phyloP scores from a whole-genome alignment of 2,888 invertebrate genomes.

The Blera fallax region DNA sequence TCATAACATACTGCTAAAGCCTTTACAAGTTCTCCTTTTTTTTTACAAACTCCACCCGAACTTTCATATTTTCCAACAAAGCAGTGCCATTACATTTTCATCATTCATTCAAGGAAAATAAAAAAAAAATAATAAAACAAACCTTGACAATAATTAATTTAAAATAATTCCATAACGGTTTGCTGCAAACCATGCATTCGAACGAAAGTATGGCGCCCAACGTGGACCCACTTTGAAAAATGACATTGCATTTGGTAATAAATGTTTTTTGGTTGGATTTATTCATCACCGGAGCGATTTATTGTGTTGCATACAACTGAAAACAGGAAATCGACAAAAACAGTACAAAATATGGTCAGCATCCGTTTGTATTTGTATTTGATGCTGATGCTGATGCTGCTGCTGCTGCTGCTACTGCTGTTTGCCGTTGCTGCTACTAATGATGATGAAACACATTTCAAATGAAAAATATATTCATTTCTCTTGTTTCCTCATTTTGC shows the following conservation, averaged over 20 bases:
- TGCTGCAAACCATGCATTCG: conserved; percentile 27
- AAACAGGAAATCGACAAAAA: neutral
- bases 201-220: conserved; percentile 12
- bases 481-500: neutral
- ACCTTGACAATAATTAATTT: conserved; percentile 63
- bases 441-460: conserved; percentile 55
- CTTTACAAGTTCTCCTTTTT: no score
- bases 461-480: conserved; percentile 20
- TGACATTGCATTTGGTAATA: conserved; percentile 61
- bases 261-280: conserved; percentile 61
- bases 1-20: no score
- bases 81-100: no score
- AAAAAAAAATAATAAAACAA: neutral
- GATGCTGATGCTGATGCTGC: no score
- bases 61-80: no score
- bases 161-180: conserved; percentile 63
- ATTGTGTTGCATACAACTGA: conserved; percentile 12
- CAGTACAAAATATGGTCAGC: conserved; percentile 43
- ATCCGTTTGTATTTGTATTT: conserved; percentile 43
- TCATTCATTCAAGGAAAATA: neutral
- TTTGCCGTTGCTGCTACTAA: conserved; percentile 4
- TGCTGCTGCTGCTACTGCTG: neutral
- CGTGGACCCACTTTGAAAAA: conserved; percentile 51
- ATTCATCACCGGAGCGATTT: conserved; percentile 58
- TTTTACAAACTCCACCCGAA: no score